Evolutionary conservation across 2,888 invertebrate species (phyloP).

Genomic region (Phalera bucephala): DNA sequence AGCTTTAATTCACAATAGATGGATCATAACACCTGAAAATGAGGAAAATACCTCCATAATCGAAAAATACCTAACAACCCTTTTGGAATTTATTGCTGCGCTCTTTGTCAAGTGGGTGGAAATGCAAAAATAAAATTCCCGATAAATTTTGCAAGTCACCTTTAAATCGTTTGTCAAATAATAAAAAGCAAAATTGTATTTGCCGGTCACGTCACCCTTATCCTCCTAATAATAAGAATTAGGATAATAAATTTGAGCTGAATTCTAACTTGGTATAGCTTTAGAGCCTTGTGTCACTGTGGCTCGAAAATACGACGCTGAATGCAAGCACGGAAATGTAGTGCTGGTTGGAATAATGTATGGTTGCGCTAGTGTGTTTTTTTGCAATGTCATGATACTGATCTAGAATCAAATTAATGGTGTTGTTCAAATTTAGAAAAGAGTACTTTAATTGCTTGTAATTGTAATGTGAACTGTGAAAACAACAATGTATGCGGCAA

Average conservation of each 20-base stretch:
- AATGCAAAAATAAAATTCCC: slow-evolving; percentile 65
- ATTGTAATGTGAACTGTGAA: not conserved
- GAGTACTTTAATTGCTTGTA: slow-evolving; percentile 15
- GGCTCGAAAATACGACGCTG: slow-evolving; percentile 57
- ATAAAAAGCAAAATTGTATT: slow-evolving; percentile 40
- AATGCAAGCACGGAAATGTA: slow-evolving; percentile 58
- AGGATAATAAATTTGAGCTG: slow-evolving; percentile 16
- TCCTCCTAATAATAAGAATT: slow-evolving; percentile 16
- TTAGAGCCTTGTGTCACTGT: slow-evolving; percentile 52
- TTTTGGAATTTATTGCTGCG: slow-evolving; percentile 60
- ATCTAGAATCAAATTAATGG: slow-evolving; percentile 32
- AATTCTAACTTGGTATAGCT: slow-evolving; percentile 21
- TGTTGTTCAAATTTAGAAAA: too few species aligned
- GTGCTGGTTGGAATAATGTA: slow-evolving; percentile 49
- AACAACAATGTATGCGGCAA: too few species aligned
- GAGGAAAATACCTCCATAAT: slow-evolving; percentile 33
- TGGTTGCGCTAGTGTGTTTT: slow-evolving; percentile 33
- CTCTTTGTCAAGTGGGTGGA: slow-evolving; percentile 61
- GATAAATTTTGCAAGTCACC: slow-evolving; percentile 71
- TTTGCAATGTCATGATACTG: slow-evolving; percentile 30
- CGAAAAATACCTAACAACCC: slow-evolving; percentile 54
- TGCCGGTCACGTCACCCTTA: slow-evolving; percentile 20
- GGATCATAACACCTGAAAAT: slow-evolving; percentile 14
- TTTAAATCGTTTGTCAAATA: slow-evolving; percentile 72
- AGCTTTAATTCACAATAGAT: slow-evolving; percentile 16